Evolutionary conservation across 1,140 invertebrate genomes (phyloP).

Genomic region (Oedothorax gibbosus): DNA sequence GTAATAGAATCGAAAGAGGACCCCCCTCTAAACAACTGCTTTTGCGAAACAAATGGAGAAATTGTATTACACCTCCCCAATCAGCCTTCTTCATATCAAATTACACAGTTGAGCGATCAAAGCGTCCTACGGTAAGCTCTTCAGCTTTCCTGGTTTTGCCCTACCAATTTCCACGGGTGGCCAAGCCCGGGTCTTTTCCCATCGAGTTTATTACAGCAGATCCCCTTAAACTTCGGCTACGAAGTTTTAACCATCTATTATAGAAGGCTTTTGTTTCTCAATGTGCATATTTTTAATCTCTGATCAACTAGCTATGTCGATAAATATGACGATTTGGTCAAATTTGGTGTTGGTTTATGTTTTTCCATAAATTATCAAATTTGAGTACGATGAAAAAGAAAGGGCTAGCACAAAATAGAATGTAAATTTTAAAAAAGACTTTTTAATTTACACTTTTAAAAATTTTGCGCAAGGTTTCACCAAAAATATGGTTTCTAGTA

Average conservation of each 20-base stretch:
- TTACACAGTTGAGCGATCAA: slow-evolving; percentile 55
- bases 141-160: not conserved
- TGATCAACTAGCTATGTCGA: too few relatives aligned
- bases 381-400: too few relatives aligned
- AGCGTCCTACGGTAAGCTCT: slow-evolving; percentile 52
- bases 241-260: slow-evolving; percentile 58
- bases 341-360: too few relatives aligned
- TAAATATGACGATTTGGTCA: too few relatives aligned
- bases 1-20: too few relatives aligned
- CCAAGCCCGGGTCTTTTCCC: slow-evolving; percentile 31
- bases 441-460: too few relatives aligned
- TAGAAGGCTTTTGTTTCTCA: slow-evolving; percentile 17
- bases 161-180: slow-evolving; percentile 58
- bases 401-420: too few relatives aligned
- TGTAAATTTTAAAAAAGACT: too few relatives aligned
- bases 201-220: slow-evolving; percentile 50
- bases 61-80: slow-evolving; percentile 58
- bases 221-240: slow-evolving; percentile 44
- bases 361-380: too few relatives aligned
- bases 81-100: slow-evolving; percentile 57
- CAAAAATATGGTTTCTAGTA: too few relatives aligned
- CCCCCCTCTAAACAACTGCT: too few relatives aligned
- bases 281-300: slow-evolving; percentile 44
- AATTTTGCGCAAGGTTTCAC: too few relatives aligned
- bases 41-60: slow-evolving; percentile 43